Percentiles rank a stretch among this genome's conserved stretches.
Evolutionary conservation across 2,113 vertebrate species (phyloP).

Genomic region (Gymnorhina tibicen): DNA sequence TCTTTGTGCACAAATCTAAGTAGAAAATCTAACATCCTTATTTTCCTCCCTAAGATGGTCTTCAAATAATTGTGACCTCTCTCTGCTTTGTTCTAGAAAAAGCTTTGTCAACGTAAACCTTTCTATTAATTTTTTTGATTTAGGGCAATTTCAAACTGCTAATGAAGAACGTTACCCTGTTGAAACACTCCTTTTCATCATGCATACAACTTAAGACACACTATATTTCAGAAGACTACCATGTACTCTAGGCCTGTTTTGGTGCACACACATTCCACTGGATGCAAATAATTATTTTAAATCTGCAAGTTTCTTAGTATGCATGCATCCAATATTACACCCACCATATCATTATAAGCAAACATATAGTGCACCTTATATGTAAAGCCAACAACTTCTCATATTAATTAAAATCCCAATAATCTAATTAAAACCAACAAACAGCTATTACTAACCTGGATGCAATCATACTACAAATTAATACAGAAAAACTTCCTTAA

Average conservation of each 20-base stretch:
- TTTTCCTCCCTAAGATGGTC: neutral
- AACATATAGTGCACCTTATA: neutral
- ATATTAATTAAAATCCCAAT: neutral
- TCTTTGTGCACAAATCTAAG: neutral
- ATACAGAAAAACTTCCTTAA: neutral
- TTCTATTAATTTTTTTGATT: neutral
- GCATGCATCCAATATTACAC: neutral
- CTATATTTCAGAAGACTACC: neutral
- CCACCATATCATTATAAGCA: neutral
- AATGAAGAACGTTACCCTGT: neutral
- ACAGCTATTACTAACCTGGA: neutral
- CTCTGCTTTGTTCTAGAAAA: neutral
- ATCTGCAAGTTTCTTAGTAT: neutral
- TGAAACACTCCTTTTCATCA: neutral
- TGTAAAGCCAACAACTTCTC: neutral
- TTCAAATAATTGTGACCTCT: neutral
- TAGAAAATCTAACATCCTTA: neutral
- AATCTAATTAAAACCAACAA: neutral
- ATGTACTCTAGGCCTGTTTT: neutral
- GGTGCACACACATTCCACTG: neutral
- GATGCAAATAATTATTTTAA: neutral
- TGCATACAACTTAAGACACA: neutral
- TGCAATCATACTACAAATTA: neutral
- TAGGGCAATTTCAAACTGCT: neutral
- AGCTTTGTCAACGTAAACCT: neutral